Base-by-base conservation (phyloP, 2,888 invertebrate genomes). In the Endomychus coccineus region DNA sequence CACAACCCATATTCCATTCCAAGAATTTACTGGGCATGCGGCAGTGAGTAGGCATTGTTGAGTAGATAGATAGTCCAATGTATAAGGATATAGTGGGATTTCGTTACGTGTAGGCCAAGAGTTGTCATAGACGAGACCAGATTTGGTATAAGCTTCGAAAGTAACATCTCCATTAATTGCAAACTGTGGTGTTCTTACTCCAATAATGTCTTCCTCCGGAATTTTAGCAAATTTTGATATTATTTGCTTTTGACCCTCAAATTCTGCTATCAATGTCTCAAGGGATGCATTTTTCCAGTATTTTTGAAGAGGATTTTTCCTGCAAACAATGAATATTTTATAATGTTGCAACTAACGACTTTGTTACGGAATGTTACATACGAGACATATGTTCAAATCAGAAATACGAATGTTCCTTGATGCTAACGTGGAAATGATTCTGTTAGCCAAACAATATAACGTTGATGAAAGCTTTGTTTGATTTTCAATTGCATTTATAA, bases 31-130 rank as follows among this genome's bases (percentile, higher is more conserved):
- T 1, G 80, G 79, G 52, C 80, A 81, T 0, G 70, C 69, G 1
- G 63, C 67, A 9, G 74, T 66, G 4, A 61, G 50, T 16, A 43
- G 35, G 38, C 80, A 80, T 39, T 74, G 72, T 55, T 78, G 75
- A 10, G 44, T 68, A 1, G 72, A 70, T 1, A 57, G 55, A 46
- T 73, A 77, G 51, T 83, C 75, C 35, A 81, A 56, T 1, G 80
- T 81, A 58, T 82, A 83, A 0, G 83, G 83, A 74, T 77, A 83
- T 1, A 77, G 55, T 11, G 71, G 72, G 16, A 70, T 70, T 34
- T 66, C 45, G 1, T 46, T 46, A 12, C 61, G 58, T 0, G 77
- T 73, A 0, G 77, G 70, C 76, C 80, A 75, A 2, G 77, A 73
- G 36, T 71, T 70, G 51, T 83, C 83, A 54, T 80, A 83, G 1